phyloP scores from a whole-genome alignment of 2,113 vertebrate species.

The Silurus meridionalis region DNA sequence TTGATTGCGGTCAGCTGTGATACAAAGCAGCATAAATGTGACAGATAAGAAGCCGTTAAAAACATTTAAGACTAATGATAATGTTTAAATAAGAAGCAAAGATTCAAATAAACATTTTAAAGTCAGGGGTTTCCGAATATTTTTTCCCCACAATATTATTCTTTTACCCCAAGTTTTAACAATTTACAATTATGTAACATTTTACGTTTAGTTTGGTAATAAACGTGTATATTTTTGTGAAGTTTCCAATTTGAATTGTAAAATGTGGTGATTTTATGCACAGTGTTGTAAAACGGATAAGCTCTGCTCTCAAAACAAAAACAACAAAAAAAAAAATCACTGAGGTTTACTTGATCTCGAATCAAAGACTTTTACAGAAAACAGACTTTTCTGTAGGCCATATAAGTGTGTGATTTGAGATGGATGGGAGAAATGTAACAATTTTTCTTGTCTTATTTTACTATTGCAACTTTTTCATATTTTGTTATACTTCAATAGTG shows the following conservation, averaged over 20 bases:
- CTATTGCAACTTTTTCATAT: not conserved
- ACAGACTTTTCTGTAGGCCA: not conserved
- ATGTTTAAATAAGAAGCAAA: not conserved
- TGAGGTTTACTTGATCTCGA: not conserved
- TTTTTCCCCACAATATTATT: not conserved
- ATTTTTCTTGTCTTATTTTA: not conserved
- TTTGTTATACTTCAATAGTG: not conserved
- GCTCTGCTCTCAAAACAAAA: not conserved
- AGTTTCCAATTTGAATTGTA: not conserved
- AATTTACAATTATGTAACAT: too few species aligned
- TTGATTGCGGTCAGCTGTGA: not conserved
- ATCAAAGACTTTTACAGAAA: not conserved
- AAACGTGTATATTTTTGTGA: not conserved
- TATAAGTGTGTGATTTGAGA: too few species aligned
- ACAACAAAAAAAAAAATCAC: not conserved
- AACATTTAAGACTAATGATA: not conserved
- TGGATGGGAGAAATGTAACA: not conserved
- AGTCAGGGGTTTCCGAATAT: not conserved
- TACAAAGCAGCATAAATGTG: not conserved
- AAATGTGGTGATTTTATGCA: not conserved
- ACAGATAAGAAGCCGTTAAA: not conserved
- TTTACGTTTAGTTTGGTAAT: not conserved
- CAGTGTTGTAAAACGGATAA: not conserved
- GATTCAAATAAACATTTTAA: not conserved
- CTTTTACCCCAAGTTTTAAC: too few species aligned